Evolutionary conservation across 2,797 vertebrate genomes (phyloP), one percentile per base, ranked within the genome.

Genomic region (Mormyrops boulengeri): DNA sequence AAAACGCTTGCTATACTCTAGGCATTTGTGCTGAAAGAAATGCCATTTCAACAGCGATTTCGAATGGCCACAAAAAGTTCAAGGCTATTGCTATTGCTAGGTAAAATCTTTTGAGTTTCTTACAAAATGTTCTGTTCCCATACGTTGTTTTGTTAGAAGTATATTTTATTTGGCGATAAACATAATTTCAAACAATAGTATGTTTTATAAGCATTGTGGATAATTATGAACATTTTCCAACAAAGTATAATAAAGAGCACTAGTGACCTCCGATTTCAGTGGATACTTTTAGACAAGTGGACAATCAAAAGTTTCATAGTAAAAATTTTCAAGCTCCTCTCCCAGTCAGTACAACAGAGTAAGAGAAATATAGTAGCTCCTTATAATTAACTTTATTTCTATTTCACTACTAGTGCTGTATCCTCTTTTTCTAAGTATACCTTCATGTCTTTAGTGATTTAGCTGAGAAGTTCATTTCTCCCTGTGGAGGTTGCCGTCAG

Each of bases 401-500:
- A 0, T 82, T 60, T 34, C 11, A 60, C 11, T 47, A 41, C 5
- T 11, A 11, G 47, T 57, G 53, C 19, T 82, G 41, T n/a, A 62
- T n/a, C 7, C 26, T 34, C 1, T 34, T 34, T 85, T 22, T 19
- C 17, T 85, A 85, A 50, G 38, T 34, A 87, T 55, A 22, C 9
- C 82, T 49, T 82, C 1, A 34, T 84, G 8, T 85, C 47, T 92
- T 49, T 93, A 99, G 98, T 92, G 96, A 99, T 92, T 2, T 96
- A 90, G 77, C 89, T 1, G 95, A 98, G 26, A 77, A 96, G 0
- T 97, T 97, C 91, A 97, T 98, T 92, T 91, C 94, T 0, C 98
- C 98, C 0, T 99, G 98, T 0, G 98, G 98, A 0, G 98, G 95
- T 91, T 99, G 98, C 95, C 94, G 98, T 85, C 98, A 99, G 94